Base-by-base conservation (phyloP, 2,888 invertebrate species). In the Epiblema foenella region DNA sequence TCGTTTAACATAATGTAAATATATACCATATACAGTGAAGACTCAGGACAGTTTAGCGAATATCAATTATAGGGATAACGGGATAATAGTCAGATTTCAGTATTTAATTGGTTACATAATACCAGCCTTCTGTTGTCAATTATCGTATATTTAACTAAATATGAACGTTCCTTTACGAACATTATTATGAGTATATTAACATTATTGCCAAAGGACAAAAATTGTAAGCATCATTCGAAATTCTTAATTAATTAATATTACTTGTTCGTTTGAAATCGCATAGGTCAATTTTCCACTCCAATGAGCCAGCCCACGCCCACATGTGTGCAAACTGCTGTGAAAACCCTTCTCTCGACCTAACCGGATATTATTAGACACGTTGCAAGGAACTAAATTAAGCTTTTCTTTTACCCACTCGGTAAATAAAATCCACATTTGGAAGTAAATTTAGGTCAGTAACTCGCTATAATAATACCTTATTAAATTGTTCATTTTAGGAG, bases 361-460 rank as follows among this genome's bases (percentile, higher is more conserved):
- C 46, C n/a, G n/a, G 46, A 46, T 46, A 46, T 46, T n/a, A 46
- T 46, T n/a, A n/a, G 46, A 46, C 15, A 46, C 46, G 46, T n/a
- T 8, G 46, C n/a, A 46, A n/a, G 46, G 7, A n/a, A 46, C 46
- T n/a, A 46, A n/a, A n/a, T 46, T 46, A 46, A 46, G 46, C 46
- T n/a, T 46, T 46, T 1, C n/a, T 46, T 46, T 15, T 46, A n/a
- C 46, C 15, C 4, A 46, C 8, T 46, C 46, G 46, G 8, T 46
- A 46, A 46, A 46, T n/a, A n/a, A 46, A 46, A 46, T 46, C 8
- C n/a, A 46, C 1, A n/a, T 46, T 46, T n/a, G n/a, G 46, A 42
- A 15, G 42, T 33, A 7, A 8, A 8, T 15, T 15, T 5, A 42
- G n/a, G 42, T 15, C 15, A 42, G n/a, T n/a, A n/a, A 46, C 7